These are phyloP conservation scores for Mastomys natalensis DNA, from an alignment of 2,113 vertebrate species.

Conservation along the genomic window DNA sequence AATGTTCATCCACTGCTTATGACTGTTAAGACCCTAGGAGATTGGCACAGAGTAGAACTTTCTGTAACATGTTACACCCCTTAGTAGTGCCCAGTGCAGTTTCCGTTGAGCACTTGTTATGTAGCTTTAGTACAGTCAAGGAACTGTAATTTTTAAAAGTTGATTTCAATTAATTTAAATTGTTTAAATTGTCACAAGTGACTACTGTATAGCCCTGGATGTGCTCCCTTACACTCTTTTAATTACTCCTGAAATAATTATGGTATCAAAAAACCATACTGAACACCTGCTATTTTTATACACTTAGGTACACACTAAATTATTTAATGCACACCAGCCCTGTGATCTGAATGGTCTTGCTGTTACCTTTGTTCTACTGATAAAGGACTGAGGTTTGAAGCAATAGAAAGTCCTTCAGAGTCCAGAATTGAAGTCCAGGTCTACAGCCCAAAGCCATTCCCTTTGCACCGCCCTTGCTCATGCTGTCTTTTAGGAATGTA, in stretches of 20 bases:
- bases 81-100: background rate
- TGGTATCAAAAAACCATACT: background rate
- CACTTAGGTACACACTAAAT: background rate
- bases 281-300: background rate
- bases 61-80: background rate
- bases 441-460: background rate
- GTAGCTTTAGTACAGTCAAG: background rate
- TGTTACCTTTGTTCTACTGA: background rate
- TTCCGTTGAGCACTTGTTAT: background rate
- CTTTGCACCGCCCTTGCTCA: background rate
- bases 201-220: background rate
- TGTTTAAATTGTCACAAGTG: background rate
- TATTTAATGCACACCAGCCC: background rate
- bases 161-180: slow-evolving; percentile 55
- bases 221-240: background rate
- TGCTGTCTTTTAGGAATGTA: background rate
- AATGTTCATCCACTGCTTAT: background rate
- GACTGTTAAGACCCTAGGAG: background rate
- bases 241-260: slow-evolving; percentile 50
- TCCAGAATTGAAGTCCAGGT: background rate
- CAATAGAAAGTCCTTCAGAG: background rate
- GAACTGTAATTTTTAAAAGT: background rate
- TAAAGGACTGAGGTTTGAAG: background rate
- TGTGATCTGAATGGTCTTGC: background rate
- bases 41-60: background rate